phyloP scores from a whole-genome alignment of 2,113 vertebrate species.

The Callospermophilus lateralis region DNA sequence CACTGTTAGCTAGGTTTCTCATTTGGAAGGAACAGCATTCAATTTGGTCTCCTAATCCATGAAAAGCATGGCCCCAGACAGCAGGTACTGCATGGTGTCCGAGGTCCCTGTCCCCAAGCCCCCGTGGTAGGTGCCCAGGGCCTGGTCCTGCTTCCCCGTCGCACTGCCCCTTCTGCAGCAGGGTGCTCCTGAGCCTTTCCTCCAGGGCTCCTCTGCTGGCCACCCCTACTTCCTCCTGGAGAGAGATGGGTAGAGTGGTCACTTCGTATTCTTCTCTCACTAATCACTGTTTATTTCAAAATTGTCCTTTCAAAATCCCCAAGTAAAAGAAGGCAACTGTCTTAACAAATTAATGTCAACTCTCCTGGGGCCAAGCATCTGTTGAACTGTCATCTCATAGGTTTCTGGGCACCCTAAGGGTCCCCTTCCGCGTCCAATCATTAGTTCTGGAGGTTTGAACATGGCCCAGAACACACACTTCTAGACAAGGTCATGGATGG shows the following conservation, averaged over 20 bases:
- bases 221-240: not conserved
- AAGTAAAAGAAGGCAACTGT: not conserved
- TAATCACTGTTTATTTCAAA: not conserved
- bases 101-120: fast-evolving
- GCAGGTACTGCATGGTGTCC: not conserved
- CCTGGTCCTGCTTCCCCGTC: fast-evolving
- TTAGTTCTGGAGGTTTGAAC: not conserved
- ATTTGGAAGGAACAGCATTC: not conserved
- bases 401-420: not conserved
- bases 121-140: fast-evolving
- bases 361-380: not conserved
- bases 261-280: not conserved
- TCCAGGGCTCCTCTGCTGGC: not conserved
- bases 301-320: not conserved
- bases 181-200: not conserved
- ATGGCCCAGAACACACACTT: not conserved
- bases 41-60: not conserved
- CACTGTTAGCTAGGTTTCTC: not conserved
- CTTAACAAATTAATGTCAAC: not conserved
- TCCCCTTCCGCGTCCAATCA: not conserved
- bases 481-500: not conserved
- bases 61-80: not conserved
- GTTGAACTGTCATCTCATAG: not conserved
- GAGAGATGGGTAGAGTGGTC: too few species aligned
- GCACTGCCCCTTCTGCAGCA: not conserved